A percentile compares a stretch with the other conserved stretches of the same genome.
Conservation (phyloP, 2,113 vertebrate species). For the Cygnus buccinator region DNA sequence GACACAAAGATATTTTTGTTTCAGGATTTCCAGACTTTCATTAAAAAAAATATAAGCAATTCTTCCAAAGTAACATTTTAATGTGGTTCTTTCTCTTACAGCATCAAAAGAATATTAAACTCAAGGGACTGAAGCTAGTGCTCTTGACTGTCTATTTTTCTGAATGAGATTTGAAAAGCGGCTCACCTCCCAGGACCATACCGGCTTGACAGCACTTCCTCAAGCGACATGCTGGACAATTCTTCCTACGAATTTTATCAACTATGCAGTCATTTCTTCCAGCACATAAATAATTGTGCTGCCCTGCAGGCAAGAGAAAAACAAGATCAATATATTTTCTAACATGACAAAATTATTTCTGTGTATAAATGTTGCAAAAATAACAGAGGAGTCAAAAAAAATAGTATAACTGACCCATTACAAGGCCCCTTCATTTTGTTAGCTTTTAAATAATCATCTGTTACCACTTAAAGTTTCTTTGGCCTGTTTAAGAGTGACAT, state of each 20-base stretch:
- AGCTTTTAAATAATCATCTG: neutral
- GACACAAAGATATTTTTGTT: neutral
- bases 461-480: neutral
- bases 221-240: conserved; percentile 95
- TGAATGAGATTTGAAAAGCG: neutral
- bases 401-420: neutral
- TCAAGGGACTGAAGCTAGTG: neutral
- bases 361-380: neutral
- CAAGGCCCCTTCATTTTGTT: neutral
- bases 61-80: neutral
- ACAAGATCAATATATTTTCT: neutral
- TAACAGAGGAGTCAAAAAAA: neutral
- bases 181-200: conserved; percentile 97
- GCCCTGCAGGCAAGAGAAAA: conserved; percentile 79
- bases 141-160: neutral
- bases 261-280: conserved; percentile 98
- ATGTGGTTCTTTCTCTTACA: neutral
- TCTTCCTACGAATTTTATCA: conserved; percentile 98
- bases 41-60: neutral
- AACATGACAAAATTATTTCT: neutral
- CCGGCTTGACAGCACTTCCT: conserved; percentile 97
- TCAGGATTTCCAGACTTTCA: neutral
- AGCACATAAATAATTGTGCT: conserved; percentile 98
- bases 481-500: neutral
- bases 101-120: neutral